These are phyloP conservation scores for Sarcophaga rosellei DNA, from an alignment of 2,888 invertebrate genomes.

Conservation along the genomic window DNA sequence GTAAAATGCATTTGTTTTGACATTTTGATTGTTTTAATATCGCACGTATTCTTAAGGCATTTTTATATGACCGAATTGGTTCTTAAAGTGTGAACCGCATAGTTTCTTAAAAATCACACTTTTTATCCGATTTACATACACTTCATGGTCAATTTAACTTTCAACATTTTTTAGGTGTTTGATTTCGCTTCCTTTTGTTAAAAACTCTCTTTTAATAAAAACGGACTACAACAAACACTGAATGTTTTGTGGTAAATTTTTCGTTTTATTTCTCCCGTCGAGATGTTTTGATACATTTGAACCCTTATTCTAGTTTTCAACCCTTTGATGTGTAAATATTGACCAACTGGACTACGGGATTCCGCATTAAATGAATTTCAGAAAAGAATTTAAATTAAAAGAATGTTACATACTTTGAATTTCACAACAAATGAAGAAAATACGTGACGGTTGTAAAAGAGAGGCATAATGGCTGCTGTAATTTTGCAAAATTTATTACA, in stretches of 20 bases:
- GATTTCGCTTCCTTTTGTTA: constrained; percentile 27
- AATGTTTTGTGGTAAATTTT: background rate
- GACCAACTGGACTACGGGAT: constrained; percentile 17
- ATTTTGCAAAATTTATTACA: background rate
- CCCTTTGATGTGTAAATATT: constrained; percentile 13
- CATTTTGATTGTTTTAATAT: no score
- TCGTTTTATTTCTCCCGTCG: background rate
- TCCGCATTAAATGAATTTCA: background rate
- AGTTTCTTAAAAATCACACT: constrained; percentile 72
- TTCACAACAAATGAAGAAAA: background rate
- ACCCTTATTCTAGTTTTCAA: background rate
- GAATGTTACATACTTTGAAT: background rate
- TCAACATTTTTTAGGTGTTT: constrained; percentile 7
- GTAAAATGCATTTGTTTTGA: no score
- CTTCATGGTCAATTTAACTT: constrained; percentile 29
- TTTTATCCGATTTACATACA: constrained; percentile 73
- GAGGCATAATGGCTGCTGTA: constrained; percentile 1
- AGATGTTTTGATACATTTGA: background rate
- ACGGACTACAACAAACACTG: constrained; percentile 1
- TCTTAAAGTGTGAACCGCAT: background rate
- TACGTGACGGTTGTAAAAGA: background rate
- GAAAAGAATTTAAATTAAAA: background rate
- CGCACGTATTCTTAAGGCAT: no score
- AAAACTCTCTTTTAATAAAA: no score
- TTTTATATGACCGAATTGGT: background rate